Conservation (phyloP, 1,140 invertebrate genomes). For the Bemisia tabaci region DNA sequence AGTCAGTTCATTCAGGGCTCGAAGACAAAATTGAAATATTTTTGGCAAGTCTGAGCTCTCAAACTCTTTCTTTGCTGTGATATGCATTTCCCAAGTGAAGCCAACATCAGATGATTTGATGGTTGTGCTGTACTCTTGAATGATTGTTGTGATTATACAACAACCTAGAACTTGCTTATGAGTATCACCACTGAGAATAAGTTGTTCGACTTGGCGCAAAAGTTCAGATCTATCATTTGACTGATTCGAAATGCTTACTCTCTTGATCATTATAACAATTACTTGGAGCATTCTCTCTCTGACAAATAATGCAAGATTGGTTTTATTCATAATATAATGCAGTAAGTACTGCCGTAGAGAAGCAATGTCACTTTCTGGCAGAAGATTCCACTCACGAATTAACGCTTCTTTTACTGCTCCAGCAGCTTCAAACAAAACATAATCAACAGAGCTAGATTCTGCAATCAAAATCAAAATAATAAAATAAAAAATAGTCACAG, state of each 20-base stretch:
- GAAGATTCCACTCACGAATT: conserved; percentile 62
- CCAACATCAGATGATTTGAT: conserved; percentile 71
- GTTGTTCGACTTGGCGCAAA: conserved; percentile 54
- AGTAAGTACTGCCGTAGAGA: conserved; percentile 65
- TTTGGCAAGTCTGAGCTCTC: conserved; percentile 60
- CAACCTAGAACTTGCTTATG: conserved; percentile 57
- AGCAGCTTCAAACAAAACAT: conserved; percentile 75
- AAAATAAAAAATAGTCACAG: neutral
- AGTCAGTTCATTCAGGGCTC: conserved; percentile 41
- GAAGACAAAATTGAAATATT: conserved; percentile 57
- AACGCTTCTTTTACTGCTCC: conserved; percentile 69
- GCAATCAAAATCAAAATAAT: conserved; percentile 16
- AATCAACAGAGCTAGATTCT: conserved; percentile 62
- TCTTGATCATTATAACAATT: conserved; percentile 75
- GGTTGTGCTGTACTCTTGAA: conserved; percentile 80
- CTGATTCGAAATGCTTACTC: conserved; percentile 55
- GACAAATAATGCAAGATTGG: conserved; percentile 42
- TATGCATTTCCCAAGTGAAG: conserved; percentile 73
- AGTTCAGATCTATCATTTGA: conserved; percentile 51
- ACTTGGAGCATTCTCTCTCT: conserved; percentile 55
- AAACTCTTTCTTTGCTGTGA: conserved; percentile 69
- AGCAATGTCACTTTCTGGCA: conserved; percentile 49
- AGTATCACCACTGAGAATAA: conserved; percentile 49
- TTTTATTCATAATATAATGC: conserved; percentile 54
- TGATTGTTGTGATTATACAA: conserved; percentile 60